Base-by-base conservation (phyloP, 2,888 invertebrate species). In the Paralinhomoeus sp. region DNA sequence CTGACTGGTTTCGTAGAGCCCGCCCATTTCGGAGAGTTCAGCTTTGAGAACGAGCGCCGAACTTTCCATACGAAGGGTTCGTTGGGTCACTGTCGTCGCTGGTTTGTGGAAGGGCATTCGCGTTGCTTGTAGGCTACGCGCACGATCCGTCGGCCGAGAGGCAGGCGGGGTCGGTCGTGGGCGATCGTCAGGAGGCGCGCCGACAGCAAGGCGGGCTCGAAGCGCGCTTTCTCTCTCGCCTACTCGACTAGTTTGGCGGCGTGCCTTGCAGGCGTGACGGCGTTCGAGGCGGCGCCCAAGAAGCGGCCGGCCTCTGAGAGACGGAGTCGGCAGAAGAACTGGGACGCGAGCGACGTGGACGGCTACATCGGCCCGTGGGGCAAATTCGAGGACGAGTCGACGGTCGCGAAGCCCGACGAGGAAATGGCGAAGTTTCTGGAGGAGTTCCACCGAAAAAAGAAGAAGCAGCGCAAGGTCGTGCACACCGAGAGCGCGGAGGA, bases 351-450 rank as follows among this genome's bases (percentile, higher is more conserved):
- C 20, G 93, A 99, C 66, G 72, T 97, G 22, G 83, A 79, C 37
- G 91, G 91, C 1, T 99, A 89, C 62, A 69, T 87, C 1, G 97
- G 93, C 0, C 97, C 97, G 0, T 99, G 97, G 97, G 93, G 85
- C 45, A 80, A 80, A 43, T 99, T 73, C 65, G 74, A 76, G 12
- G 85, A 87, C 59, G 93, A 99, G 65, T 72, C 77, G 56, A 75
- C 79, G 44, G 72, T 85, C 1, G 75, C 83, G 58, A 80, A 79
- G 62, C 97, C 97, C 0, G 76, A 78, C 45, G 85, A 71, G 70
- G 85, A 91, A 56, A 84, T 89, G 59, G 79, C 85, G 37, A 83
- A 80, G 20, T 87, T 83, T 57, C 65, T 97, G 42, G 89, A 91
- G 64, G 93, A 91, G 64, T 89, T 57, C 67, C 85, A 43, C 79